Evolutionary conservation across 2,888 invertebrate species (phyloP).

Genomic region (Agapetus fuscipes): DNA sequence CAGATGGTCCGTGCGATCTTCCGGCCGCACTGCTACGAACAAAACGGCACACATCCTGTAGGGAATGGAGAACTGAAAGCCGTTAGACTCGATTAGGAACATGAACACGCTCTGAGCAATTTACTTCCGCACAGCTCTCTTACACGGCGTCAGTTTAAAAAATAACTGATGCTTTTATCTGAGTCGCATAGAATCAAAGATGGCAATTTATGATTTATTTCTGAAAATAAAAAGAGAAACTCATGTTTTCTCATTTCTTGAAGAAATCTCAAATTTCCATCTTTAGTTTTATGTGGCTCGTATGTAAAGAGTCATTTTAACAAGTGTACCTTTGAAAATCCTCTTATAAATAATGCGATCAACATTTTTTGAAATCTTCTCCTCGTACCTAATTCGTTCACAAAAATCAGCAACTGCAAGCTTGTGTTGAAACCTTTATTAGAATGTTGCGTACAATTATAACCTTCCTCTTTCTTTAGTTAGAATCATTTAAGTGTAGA

Average conservation of each 20-base stretch:
- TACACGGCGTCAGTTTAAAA: too few relatives aligned
- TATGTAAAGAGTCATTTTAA: too few relatives aligned
- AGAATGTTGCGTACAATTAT: not conserved
- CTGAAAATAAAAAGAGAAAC: too few relatives aligned
- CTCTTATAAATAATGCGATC: slow-evolving; percentile 2
- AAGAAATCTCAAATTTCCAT: too few relatives aligned
- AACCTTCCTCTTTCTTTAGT: not conserved
- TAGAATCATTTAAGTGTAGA: too few relatives aligned
- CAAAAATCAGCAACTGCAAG: slow-evolving; percentile 19
- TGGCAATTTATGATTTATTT: too few relatives aligned
- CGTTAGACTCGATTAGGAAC: slow-evolving; percentile 6
- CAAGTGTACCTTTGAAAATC: slow-evolving; percentile 7
- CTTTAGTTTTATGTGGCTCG: too few relatives aligned
- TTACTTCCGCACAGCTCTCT: slow-evolving; percentile 18
- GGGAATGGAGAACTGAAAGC: slow-evolving; percentile 10
- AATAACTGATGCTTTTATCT: slow-evolving; percentile 2
- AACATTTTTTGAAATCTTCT: too few relatives aligned
- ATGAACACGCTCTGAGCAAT: slow-evolving; percentile 8
- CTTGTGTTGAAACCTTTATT: slow-evolving; percentile 1
- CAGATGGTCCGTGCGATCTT: slow-evolving; percentile 73
- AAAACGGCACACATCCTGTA: slow-evolving; percentile 12
- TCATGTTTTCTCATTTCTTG: too few relatives aligned
- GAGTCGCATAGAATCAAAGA: too few relatives aligned
- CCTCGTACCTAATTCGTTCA: not conserved
- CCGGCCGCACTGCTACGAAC: slow-evolving; percentile 38